phyloP scores from a whole-genome alignment of 2,113 vertebrate genomes.

The Acrocephalus kingi region DNA sequence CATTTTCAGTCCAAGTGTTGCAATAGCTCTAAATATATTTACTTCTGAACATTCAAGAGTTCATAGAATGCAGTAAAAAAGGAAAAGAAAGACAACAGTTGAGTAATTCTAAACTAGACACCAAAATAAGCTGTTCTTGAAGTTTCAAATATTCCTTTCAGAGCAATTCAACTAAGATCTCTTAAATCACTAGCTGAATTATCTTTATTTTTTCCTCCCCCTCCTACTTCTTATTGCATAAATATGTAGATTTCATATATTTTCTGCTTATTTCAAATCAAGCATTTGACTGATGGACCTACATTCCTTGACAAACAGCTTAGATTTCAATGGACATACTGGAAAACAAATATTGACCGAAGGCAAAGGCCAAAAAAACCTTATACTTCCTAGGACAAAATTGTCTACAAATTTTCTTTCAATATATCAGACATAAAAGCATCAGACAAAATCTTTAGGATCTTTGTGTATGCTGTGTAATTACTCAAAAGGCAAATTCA shows the following conservation, averaged over 20 bases:
- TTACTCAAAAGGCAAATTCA: not conserved
- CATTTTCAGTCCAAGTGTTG: conserved; percentile 21
- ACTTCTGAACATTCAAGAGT: not conserved
- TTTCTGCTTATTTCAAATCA: not conserved
- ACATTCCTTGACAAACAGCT: not conserved
- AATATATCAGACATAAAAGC: not conserved
- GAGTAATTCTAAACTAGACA: conserved; percentile 3
- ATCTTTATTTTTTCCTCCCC: fast-evolving
- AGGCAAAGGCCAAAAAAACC: not conserved
- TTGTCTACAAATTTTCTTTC: not conserved
- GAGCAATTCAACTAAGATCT: not conserved
- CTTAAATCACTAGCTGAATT: not conserved
- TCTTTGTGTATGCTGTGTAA: not conserved
- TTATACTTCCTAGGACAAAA: not conserved
- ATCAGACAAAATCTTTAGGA: not conserved
- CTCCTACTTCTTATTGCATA: not conserved
- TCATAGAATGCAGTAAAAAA: not conserved
- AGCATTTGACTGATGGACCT: not conserved
- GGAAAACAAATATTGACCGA: not conserved
- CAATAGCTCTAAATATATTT: not conserved
- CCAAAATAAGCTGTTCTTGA: not conserved
- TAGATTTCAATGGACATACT: not conserved
- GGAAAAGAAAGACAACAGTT: not conserved
- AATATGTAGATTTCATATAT: not conserved
- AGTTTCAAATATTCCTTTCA: not conserved